Base-by-base conservation (phyloP, 1,140 invertebrate genomes). In the Aphelinus atriplicis region DNA sequence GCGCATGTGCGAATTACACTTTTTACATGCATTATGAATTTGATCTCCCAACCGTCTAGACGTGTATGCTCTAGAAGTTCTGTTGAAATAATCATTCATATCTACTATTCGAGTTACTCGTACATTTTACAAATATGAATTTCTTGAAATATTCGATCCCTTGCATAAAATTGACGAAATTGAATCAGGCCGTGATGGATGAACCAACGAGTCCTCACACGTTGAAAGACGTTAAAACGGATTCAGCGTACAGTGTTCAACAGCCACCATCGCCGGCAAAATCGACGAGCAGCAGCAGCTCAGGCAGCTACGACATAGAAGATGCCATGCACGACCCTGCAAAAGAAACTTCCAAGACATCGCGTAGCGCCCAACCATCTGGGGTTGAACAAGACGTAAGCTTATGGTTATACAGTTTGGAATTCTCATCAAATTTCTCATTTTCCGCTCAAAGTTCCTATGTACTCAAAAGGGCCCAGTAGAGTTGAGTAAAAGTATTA, bases 201-300 rank as follows among this genome's bases (percentile, higher is more conserved):
- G 87, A 88, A 61, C 80, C 83, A 10, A 77, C 81, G 48, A 88
- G 85, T 77, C 84, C 86, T 3, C 80, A 81, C 47, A 79, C 85
- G 46, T 84, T 86, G 53, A 79, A 85, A 71, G 84, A 89, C 67
- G 26, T 26, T 26, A 85, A 87, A 77, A 75, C 80, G 53, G 84
- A 85, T 63, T 63, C 78, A 58, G 26, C 80, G 5, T 82, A 82
- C 58, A 51, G 82, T 7, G n/a, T 43, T 60, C 82, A 85, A 57
- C 80, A 77, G 65, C 83, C 79, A 55, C 80, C 82, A 3, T 86
- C 85, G 7, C 81, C 86, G 26, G 71, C 81, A 3, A 83, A 82
- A 74, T 88, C 86, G 26, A 84, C 85, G 3, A 87, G 78, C 47
- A 90, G 90, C 76, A 90, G 90, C 71, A 90, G 89, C 76, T 90